A percentile compares a stretch with the other conserved stretches of the same genome.
phyloP scores from a whole-genome alignment of 1,140 invertebrate species.

The Parasteatoda tepidariorum region DNA sequence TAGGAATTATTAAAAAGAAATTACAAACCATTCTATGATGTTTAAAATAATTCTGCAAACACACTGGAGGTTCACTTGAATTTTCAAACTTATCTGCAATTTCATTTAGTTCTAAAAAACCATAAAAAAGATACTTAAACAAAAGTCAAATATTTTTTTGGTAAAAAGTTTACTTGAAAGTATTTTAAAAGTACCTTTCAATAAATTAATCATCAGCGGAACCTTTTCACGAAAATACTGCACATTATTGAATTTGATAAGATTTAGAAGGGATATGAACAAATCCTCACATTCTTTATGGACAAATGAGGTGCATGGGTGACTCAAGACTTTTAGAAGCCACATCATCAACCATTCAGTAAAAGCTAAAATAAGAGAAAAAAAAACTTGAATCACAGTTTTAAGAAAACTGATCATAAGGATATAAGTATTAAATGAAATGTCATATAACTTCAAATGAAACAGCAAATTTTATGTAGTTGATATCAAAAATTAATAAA shows the following conservation, averaged over 20 bases:
- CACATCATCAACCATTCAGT: conserved; percentile 55
- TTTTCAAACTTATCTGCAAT: conserved; percentile 25
- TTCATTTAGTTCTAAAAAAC: conserved; percentile 26
- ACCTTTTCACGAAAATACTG: background rate
- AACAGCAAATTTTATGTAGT: background rate
- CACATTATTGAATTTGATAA: conserved; percentile 18
- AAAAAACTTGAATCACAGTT: background rate
- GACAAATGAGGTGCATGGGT: conserved; percentile 1
- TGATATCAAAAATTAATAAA: background rate
- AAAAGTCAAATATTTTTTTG: too few species aligned
- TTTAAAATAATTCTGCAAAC: conserved; percentile 37
- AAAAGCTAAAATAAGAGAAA: conserved; percentile 20
- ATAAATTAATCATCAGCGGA: background rate
- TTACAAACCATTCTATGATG: background rate
- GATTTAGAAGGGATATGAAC: conserved; percentile 30
- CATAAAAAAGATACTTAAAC: background rate
- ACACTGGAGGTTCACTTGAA: background rate
- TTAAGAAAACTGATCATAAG: too few species aligned
- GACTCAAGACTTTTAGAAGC: conserved; percentile 31
- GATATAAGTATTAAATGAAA: background rate
- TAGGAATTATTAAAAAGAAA: too few species aligned
- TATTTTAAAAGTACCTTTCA: background rate
- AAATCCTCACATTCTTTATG: conserved; percentile 42
- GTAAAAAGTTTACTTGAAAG: too few species aligned
- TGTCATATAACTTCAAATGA: background rate